Evolutionary conservation across 2,888 invertebrate species (phyloP).

Genomic region (Ochropleura leucogaster): DNA sequence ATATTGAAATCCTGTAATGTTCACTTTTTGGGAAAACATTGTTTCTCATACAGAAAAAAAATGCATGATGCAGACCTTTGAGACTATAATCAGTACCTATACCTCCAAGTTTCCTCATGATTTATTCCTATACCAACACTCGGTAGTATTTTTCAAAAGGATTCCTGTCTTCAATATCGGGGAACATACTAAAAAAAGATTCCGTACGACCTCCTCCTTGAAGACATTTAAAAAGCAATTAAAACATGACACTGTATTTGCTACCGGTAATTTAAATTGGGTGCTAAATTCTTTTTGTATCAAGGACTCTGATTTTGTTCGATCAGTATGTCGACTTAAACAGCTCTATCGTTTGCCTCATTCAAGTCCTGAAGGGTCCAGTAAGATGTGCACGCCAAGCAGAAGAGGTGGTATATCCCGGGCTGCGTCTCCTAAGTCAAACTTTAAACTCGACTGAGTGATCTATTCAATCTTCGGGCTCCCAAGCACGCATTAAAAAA

Average conservation of each 20-base stretch:
- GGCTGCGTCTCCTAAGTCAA: background rate
- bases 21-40: background rate
- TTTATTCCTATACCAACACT: background rate
- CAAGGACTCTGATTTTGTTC: background rate
- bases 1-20: background rate
- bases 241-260: background rate
- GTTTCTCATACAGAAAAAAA: background rate
- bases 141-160: background rate
- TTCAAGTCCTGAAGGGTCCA: background rate
- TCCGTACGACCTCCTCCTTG: too few species aligned
- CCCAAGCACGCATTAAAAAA: background rate
- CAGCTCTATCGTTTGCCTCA: background rate
- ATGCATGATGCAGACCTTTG: too few species aligned
- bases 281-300: background rate
- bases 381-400: background rate
- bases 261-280: background rate
- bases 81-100: background rate
- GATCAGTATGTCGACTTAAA: background rate
- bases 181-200: too few species aligned
- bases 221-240: background rate
- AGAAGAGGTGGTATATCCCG: background rate
- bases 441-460: background rate
- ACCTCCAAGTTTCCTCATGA: background rate
- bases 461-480: background rate
- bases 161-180: too few species aligned